These are phyloP conservation scores for Drosophila flavopinicola DNA, from an alignment of 2,888 invertebrate genomes.

Conservation along the genomic window DNA sequence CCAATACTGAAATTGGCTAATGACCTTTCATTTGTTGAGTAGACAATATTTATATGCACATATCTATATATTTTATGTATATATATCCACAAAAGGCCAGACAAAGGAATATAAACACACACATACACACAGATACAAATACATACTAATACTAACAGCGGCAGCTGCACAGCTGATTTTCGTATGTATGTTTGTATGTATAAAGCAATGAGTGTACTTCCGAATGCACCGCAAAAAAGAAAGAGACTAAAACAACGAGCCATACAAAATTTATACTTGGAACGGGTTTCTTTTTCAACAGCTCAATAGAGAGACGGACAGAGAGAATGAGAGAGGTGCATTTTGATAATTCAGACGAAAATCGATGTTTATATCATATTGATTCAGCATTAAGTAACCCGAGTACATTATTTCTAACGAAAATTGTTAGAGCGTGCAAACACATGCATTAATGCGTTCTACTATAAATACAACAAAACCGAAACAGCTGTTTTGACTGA, in stretches of 20 bases:
- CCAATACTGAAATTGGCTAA: constrained; percentile 42
- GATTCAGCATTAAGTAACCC: background rate
- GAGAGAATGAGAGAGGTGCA: background rate
- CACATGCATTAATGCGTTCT: too few species aligned
- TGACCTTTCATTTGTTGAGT: constrained; percentile 57
- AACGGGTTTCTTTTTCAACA: constrained; percentile 40
- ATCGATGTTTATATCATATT: constrained; percentile 4
- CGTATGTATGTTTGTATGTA: constrained; percentile 3
- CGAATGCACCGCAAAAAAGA: constrained; percentile 17
- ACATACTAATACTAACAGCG: constrained; percentile 5
- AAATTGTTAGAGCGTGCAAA: background rate
- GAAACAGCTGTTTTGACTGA: constrained; percentile 29
- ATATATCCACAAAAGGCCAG: constrained; percentile 31
- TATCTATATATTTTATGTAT: background rate
- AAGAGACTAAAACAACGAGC: constrained; percentile 21
- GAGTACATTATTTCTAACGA: constrained; percentile 1
- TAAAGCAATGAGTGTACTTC: constrained; percentile 28
- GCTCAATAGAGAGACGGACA: background rate
- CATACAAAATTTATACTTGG: constrained; percentile 26
- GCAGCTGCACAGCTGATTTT: constrained; percentile 60
- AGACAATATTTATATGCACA: constrained; percentile 12
- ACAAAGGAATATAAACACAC: constrained; percentile 44
- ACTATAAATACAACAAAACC: background rate
- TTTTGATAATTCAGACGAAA: constrained; percentile 32
- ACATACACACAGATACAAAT: constrained; percentile 7